A percentile compares a stretch with the other conserved stretches of the same genome.
phyloP scores from a whole-genome alignment of 1,140 invertebrate genomes.

The Hyles euphorbiae region DNA sequence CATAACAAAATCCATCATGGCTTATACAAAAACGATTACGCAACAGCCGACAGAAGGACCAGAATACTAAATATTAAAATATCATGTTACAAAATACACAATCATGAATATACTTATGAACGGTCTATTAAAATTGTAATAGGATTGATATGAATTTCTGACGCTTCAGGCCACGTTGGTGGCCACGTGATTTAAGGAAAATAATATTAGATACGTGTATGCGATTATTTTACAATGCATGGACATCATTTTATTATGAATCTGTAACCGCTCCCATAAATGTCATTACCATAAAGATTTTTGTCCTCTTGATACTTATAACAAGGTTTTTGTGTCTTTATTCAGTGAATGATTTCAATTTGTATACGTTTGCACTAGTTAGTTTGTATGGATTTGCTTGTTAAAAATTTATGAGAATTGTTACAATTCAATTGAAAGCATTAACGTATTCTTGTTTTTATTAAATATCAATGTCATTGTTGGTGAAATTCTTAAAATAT shows the following conservation, averaged over 20 bases:
- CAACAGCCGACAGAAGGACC: conserved; percentile 3
- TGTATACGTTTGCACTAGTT: background rate
- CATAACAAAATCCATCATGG: too few relatives aligned
- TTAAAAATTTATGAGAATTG: background rate
- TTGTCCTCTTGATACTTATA: conserved; percentile 36
- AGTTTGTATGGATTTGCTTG: background rate
- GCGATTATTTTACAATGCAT: conserved; percentile 53
- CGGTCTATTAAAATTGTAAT: conserved; percentile 59
- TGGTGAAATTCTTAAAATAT: too few relatives aligned
- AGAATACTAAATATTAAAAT: conserved; percentile 20
- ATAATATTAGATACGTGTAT: conserved; percentile 38
- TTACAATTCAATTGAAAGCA: background rate
- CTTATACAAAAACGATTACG: background rate
- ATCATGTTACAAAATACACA: conserved; percentile 41
- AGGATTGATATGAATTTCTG: conserved; percentile 56
- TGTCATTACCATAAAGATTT: conserved; percentile 52
- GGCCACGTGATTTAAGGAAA: conserved; percentile 53
- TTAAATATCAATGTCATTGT: too few relatives aligned
- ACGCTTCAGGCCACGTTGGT: conserved; percentile 41
- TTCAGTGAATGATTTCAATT: background rate
- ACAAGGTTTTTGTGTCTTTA: conserved; percentile 26
- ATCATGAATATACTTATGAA: conserved; percentile 46
- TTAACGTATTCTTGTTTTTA: too few relatives aligned
- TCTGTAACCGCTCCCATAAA: conserved; percentile 50
- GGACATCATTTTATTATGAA: conserved; percentile 67